Percentiles rank a stretch among this genome's conserved stretches.
Conservation (phyloP, 2,797 vertebrate species). For the Apogon hyalosoma region DNA sequence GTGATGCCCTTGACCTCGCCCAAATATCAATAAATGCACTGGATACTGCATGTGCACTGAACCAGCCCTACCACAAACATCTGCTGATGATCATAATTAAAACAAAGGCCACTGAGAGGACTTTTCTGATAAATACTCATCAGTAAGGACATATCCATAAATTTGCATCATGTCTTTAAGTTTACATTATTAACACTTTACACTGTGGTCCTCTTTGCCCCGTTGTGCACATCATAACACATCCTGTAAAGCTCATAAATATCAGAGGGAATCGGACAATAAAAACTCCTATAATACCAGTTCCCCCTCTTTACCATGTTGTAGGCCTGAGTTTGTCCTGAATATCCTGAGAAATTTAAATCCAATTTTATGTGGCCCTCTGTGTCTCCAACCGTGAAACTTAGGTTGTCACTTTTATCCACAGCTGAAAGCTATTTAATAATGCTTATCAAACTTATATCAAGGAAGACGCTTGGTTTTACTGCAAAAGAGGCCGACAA, state of each 20-base stretch:
- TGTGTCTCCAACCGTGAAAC: slow-evolving; percentile 64
- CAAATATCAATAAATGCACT: no score
- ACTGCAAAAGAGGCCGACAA: slow-evolving; percentile 13
- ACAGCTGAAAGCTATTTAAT: slow-evolving; percentile 45
- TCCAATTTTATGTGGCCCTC: slow-evolving; percentile 63
- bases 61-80: no score
- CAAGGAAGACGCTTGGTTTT: slow-evolving; percentile 4
- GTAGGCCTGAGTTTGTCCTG: slow-evolving; percentile 15
- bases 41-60: no score
- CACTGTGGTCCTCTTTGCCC: not conserved
- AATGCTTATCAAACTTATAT: slow-evolving; percentile 6
- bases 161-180: not conserved
- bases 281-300: slow-evolving; percentile 2
- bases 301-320: not conserved
- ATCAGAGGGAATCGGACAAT: slow-evolving; percentile 14
- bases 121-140: not conserved
- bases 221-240: slow-evolving; percentile 17
- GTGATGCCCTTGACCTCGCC: no score
- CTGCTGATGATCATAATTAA: no score
- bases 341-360: slow-evolving; percentile 61
- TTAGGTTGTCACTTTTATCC: slow-evolving; percentile 61
- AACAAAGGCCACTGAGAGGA: no score
- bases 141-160: not conserved
- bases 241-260: slow-evolving; percentile 15
- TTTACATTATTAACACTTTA: not conserved